Evolutionary conservation across 2,888 invertebrate genomes (phyloP).

Genomic region (Cerastis rubricosa): DNA sequence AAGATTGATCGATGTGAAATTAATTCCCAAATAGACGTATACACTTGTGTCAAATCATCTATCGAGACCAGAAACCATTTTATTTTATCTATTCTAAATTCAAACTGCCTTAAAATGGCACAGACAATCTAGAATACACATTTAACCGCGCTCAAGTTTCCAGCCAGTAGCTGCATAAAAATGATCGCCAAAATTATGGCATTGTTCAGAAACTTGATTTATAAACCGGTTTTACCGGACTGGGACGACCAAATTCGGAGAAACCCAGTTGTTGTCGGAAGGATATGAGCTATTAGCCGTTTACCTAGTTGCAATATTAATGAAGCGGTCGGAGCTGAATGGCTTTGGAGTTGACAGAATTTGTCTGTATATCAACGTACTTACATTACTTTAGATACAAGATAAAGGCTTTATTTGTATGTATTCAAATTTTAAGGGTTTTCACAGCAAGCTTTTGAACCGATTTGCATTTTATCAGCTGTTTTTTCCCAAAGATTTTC

Average conservation of each 20-base stretch:
- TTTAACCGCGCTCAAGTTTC: constrained; percentile 28
- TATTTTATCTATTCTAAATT: constrained; percentile 43
- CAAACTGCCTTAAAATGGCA: constrained; percentile 8
- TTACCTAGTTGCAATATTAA: constrained; percentile 53
- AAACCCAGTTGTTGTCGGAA: constrained; percentile 44
- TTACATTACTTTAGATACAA: background rate
- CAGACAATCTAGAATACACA: background rate
- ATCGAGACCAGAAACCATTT: constrained; percentile 22
- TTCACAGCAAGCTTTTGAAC: background rate
- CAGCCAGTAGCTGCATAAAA: constrained; percentile 45
- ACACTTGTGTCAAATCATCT: constrained; percentile 7
- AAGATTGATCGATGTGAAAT: constrained; percentile 9
- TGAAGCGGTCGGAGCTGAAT: constrained; percentile 12
- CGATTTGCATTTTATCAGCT: background rate
- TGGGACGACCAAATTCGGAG: constrained; percentile 47
- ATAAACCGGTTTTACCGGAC: constrained; percentile 51
- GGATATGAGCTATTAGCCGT: constrained; percentile 53
- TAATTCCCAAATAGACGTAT: constrained; percentile 11
- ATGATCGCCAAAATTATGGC: constrained; percentile 48
- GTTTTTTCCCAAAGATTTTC: background rate
- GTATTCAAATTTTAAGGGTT: background rate
- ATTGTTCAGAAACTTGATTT: constrained; percentile 55
- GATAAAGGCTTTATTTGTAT: background rate
- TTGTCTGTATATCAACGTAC: background rate
- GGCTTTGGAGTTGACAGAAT: background rate